Conservation (phyloP, 1,140 invertebrate species). For the Eupristina koningsbergeri region DNA sequence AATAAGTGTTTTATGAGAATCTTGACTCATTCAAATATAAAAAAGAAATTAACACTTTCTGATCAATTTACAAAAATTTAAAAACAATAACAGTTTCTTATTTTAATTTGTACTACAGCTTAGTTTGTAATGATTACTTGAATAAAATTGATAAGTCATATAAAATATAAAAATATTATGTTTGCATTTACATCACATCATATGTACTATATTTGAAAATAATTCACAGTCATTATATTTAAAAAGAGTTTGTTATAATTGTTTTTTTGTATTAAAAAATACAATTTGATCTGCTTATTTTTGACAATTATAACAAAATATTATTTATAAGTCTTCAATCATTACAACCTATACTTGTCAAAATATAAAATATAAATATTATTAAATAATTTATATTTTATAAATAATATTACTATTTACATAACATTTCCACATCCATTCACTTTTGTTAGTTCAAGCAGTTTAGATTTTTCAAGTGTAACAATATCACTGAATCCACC, state of each 20-base stretch:
- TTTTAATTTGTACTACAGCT: too few species aligned
- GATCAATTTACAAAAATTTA: too few species aligned
- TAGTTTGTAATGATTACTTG: too few species aligned
- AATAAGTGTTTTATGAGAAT: too few species aligned
- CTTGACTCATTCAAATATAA: too few species aligned
- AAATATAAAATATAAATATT: neutral
- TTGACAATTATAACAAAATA: conserved; percentile 8
- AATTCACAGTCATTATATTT: conserved; percentile 74
- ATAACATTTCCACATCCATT: neutral
- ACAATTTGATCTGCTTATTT: conserved; percentile 4
- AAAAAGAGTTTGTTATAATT: too few species aligned
- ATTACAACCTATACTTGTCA: neutral
- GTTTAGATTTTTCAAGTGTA: conserved; percentile 33
- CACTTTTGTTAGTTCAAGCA: conserved; percentile 38
- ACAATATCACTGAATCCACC: conserved; percentile 24
- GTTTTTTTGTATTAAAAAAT: conserved; percentile 30
- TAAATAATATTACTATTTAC: neutral
- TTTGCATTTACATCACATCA: too few species aligned
- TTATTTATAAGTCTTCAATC: neutral
- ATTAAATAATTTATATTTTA: neutral
- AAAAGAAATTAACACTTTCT: too few species aligned
- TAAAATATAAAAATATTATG: too few species aligned
- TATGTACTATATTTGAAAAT: too few species aligned
- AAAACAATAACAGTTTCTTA: too few species aligned
- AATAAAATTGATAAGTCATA: too few species aligned